Percentiles rank a stretch among this genome's conserved stretches.
These are phyloP conservation scores for Bugula neritina DNA, from an alignment of 2,888 invertebrate species.

Conservation along the genomic window DNA sequence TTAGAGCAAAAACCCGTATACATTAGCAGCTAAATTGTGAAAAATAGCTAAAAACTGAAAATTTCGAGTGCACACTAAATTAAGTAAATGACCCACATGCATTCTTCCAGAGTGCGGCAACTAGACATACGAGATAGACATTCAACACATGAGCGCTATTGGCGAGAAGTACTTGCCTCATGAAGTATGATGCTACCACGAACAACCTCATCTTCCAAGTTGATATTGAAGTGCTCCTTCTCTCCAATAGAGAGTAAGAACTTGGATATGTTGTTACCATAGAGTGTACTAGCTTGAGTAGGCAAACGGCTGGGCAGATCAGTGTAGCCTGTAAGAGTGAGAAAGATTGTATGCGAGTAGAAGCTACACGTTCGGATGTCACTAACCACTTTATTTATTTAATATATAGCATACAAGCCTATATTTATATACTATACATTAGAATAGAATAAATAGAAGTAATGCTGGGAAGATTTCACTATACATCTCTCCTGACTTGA, in stretches of 20 bases:
- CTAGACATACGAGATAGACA: neutral
- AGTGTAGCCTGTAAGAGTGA: conserved; percentile 62
- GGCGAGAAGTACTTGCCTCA: conserved; percentile 48
- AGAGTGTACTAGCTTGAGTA: conserved; percentile 77
- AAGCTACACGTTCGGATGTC: no score
- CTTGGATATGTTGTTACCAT: conserved; percentile 85
- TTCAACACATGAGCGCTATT: neutral
- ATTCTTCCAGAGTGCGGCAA: neutral
- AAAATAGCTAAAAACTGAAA: no score
- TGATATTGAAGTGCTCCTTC: conserved; percentile 72
- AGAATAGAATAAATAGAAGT: no score
- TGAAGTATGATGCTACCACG: conserved; percentile 74
- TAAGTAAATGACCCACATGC: neutral
- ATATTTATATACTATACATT: no score
- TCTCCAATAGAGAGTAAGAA: conserved; percentile 73
- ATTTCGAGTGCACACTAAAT: no score
- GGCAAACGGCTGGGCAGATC: conserved; percentile 78
- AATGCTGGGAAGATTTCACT: no score
- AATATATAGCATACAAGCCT: no score
- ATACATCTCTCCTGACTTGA: no score
- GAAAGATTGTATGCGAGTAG: no score
- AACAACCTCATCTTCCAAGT: conserved; percentile 78
- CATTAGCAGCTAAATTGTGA: no score
- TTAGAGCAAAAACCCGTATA: no score
- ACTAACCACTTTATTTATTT: no score